phyloP scores from a whole-genome alignment of 2,888 invertebrate species.

The Trichopoda pennipes region DNA sequence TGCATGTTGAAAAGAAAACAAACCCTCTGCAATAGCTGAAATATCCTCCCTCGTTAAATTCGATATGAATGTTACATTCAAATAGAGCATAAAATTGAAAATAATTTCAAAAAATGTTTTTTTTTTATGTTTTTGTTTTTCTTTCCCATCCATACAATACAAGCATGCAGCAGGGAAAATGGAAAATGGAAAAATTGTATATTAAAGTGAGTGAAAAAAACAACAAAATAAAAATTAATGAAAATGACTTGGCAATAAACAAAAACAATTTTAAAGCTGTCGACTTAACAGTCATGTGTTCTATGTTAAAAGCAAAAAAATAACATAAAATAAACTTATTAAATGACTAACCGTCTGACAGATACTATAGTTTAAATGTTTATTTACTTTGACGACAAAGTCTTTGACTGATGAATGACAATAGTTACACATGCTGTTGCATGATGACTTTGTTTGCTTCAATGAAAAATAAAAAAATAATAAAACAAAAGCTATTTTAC shows the following conservation, averaged over 20 bases:
- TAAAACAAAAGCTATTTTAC: constrained; percentile 69
- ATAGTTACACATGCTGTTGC: neutral
- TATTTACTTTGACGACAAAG: constrained; percentile 15
- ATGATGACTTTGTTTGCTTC: constrained; percentile 26
- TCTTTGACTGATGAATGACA: constrained; percentile 27
- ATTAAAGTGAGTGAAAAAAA: constrained; percentile 19
- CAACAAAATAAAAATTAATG: constrained; percentile 14
- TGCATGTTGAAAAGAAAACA: constrained; percentile 16
- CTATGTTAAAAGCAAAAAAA: constrained; percentile 1
- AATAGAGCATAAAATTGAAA: constrained; percentile 64
- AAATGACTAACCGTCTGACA: neutral
- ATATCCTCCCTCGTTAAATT: constrained; percentile 32
- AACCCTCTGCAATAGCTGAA: neutral
- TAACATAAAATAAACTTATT: no score
- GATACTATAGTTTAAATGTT: constrained; percentile 19
- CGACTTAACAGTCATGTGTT: neutral
- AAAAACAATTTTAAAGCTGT: constrained; percentile 12
- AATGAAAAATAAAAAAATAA: neutral
- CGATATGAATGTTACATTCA: constrained; percentile 35
- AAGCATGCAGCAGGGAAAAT: no score
- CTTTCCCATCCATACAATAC: constrained; percentile 74
- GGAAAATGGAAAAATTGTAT: constrained; percentile 4
- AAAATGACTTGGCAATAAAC: constrained; percentile 30
- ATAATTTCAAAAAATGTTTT: constrained; percentile 46
- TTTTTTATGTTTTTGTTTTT: constrained; percentile 70